phyloP scores from a whole-genome alignment of 1,140 invertebrate species.

The Drepana arcuata region DNA sequence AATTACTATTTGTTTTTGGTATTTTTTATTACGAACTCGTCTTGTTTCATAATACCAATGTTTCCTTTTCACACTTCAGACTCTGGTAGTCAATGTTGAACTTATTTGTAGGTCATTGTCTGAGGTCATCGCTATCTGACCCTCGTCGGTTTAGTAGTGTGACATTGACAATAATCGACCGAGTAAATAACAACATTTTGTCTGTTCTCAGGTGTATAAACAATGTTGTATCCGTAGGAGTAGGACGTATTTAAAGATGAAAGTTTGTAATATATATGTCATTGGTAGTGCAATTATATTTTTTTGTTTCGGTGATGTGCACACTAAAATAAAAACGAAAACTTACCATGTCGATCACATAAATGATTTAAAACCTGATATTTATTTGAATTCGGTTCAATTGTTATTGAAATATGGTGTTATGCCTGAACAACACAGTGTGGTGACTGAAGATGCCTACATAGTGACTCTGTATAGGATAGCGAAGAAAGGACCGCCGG shows the following conservation, averaged over 20 bases:
- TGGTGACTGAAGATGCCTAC: constrained; percentile 47
- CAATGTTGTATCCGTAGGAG: constrained; percentile 13
- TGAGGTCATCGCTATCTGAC: constrained; percentile 4
- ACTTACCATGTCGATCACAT: constrained; percentile 1
- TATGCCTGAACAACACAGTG: constrained; percentile 23
- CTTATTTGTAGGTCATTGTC: constrained; percentile 1
- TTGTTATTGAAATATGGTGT: constrained; percentile 36
- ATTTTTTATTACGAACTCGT: too few species aligned
- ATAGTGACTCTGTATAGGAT: constrained; percentile 36
- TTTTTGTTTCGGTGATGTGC: constrained; percentile 11
- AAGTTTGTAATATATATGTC: constrained; percentile 8
- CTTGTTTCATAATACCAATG: too few species aligned
- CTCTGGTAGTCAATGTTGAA: too few species aligned
- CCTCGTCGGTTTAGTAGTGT: constrained; percentile 1
- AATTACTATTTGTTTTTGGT: too few species aligned
- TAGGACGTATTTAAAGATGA: constrained; percentile 27
- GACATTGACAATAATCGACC: constrained; percentile 14
- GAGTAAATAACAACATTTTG: constrained; percentile 2
- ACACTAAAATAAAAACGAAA: constrained; percentile 9
- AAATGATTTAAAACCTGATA: constrained; percentile 16
- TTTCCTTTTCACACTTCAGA: too few species aligned
- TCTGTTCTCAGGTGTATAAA: constrained; percentile 9
- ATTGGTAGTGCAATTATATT: constrained; percentile 11
- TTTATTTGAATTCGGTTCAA: constrained; percentile 32
- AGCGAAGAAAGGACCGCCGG: constrained; percentile 34